phyloP scores from a whole-genome alignment of 1,140 invertebrate species.

The Drosophila mojavensis region DNA sequence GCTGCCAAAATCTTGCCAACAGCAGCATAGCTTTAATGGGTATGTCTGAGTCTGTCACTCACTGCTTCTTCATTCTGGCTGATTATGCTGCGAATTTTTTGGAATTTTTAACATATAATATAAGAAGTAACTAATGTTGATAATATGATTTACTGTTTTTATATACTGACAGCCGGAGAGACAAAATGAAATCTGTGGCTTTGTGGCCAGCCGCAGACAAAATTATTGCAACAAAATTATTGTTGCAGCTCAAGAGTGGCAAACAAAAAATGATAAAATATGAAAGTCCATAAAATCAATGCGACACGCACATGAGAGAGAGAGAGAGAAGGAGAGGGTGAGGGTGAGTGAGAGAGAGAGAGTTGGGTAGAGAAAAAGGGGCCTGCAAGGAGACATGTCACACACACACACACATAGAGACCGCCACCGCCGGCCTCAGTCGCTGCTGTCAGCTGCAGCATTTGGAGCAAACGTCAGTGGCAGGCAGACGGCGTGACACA shows the following conservation, averaged over 20 bases:
- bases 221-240: constrained; percentile 61
- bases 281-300: constrained; percentile 71
- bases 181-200: constrained; percentile 41
- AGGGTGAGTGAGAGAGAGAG: no score
- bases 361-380: not conserved
- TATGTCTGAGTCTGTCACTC: no score
- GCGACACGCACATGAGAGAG: constrained; percentile 30
- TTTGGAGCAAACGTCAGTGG: constrained; percentile 50
- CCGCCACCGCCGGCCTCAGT: constrained; percentile 5
- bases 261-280: constrained; percentile 63
- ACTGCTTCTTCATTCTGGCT: no score
- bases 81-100: no score
- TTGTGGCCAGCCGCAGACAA: constrained; percentile 62
- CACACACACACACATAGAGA: constrained; percentile 5
- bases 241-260: constrained; percentile 25
- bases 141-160: constrained; percentile 30
- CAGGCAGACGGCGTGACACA: constrained; percentile 37
- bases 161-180: not conserved
- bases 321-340: not conserved
- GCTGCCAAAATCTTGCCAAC: no score
- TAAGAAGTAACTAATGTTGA: not conserved
- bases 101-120: not conserved
- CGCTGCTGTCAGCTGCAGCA: constrained; percentile 64
- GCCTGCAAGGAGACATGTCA: constrained; percentile 32
- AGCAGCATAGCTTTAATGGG: no score